Base-by-base conservation (phyloP, 2,113 vertebrate genomes). In the Crotophaga sulcirostris region DNA sequence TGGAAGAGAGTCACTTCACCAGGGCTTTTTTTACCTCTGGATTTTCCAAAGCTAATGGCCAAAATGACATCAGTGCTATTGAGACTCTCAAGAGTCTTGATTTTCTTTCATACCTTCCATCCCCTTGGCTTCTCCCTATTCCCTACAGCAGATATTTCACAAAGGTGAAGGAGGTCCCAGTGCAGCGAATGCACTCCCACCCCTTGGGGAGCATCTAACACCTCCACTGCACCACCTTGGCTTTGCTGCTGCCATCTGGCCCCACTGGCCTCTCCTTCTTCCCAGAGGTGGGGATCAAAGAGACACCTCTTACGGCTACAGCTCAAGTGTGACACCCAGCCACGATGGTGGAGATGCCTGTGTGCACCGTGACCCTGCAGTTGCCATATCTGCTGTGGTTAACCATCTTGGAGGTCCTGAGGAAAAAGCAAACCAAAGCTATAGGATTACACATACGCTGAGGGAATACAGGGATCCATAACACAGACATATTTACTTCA, bases 231-330 rank as follows among this genome's bases (percentile, higher is more conserved):
- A 4, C 38, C 15, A 4, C 5, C 16, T 6, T 25, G 10, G 9
- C 47, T 91, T 42, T 4, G 0, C 26, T 0, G 1, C 21, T 7
- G 1, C 16, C 2, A 2, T 29, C 38, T 0, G 5, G 36, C 26
- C 51, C 42, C 9, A 4, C 23, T 1, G 1, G 28, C 40, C 16
- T 47, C 40, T 40, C 21, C 31, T 42, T 29, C 10, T 34, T 18
- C 26, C 38, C 1, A 1, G 66, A 74, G 17, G 5, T 5, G 25
- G 10, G 1, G 6, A 60, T 26, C 28, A 56, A 42, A 54, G 60
- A 33, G 60, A 78, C 26, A 60, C 25, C 19, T 87, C 29, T 52
- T 19, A 7, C 1, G 45, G 49, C 28, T 74, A 29, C 45, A 36
- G 10, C 33, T 40, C n/a, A 31, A 49, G 76, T 0, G 0, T 24